These are phyloP conservation scores for Leucophenga montana DNA, from an alignment of 2,888 invertebrate genomes.

Conservation along the genomic window DNA sequence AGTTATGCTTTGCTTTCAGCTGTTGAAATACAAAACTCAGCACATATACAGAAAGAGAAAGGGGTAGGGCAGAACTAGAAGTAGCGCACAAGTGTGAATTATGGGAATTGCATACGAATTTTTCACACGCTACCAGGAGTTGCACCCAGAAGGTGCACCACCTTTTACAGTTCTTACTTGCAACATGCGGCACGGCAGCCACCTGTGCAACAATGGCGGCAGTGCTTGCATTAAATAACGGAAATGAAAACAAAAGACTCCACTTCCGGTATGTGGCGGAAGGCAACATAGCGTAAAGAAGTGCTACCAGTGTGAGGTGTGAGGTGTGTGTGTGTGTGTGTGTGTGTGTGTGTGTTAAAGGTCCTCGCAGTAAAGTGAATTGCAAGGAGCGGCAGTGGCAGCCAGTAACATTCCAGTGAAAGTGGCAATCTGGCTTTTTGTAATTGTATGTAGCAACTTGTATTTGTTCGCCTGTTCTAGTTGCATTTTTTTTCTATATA, in stretches of 20 bases:
- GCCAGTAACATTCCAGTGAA: conserved; percentile 57
- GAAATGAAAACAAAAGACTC: conserved; percentile 67
- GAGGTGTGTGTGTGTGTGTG: not conserved
- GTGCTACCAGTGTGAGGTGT: not conserved
- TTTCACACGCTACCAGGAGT: not conserved
- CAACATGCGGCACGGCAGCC: not conserved
- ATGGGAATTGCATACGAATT: conserved; percentile 1
- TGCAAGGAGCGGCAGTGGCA: conserved; percentile 4
- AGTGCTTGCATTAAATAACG: conserved; percentile 63
- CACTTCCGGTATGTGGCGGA: conserved; percentile 53
- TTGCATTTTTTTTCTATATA: conserved; percentile 41
- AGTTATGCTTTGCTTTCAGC: conserved; percentile 22
- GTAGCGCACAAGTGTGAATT: not conserved
- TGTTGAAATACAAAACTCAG: conserved; percentile 47
- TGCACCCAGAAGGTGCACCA: conserved; percentile 7
- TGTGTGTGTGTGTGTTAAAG: not conserved
- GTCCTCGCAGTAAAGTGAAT: not conserved
- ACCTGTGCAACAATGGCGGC: conserved; percentile 33
- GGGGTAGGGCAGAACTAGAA: conserved; percentile 27
- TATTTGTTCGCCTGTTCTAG: conserved; percentile 34
- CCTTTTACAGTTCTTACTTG: too few species aligned
- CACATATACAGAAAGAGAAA: conserved; percentile 42
- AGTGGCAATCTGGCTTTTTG: conserved; percentile 54
- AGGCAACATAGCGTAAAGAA: conserved; percentile 8
- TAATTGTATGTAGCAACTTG: conserved; percentile 7